These are phyloP conservation scores for Antitype chi DNA, from an alignment of 2,888 invertebrate species.

Conservation along the genomic window DNA sequence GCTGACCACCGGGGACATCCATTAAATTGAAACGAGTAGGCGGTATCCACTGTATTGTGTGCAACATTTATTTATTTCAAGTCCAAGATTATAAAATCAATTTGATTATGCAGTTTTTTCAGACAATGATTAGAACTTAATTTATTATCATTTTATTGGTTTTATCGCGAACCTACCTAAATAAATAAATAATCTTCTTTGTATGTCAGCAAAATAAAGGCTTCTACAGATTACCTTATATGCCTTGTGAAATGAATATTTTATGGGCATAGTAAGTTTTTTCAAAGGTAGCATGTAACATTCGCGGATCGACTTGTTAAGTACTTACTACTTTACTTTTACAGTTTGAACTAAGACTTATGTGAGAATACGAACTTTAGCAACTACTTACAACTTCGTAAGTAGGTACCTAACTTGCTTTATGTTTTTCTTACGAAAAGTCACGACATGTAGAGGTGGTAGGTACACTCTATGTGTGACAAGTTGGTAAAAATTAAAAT, in stretches of 20 bases:
- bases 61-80: slow-evolving; percentile 19
- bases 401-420: slow-evolving; percentile 1
- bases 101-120: slow-evolving; percentile 5
- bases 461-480: no score
- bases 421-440: slow-evolving; percentile 17
- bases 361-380: slow-evolving; percentile 15
- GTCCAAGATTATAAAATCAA: background rate
- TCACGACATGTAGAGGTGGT: background rate
- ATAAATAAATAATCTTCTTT: background rate
- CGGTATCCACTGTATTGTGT: slow-evolving; percentile 6
- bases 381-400: slow-evolving; percentile 34
- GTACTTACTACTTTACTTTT: slow-evolving; percentile 21
- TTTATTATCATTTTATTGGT: background rate
- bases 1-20: slow-evolving; percentile 53
- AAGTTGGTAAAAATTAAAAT: background rate
- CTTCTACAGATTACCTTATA: background rate
- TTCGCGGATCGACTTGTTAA: slow-evolving; percentile 20
- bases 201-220: background rate
- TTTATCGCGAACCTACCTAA: background rate
- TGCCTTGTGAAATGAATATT: slow-evolving; percentile 2
- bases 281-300: slow-evolving; percentile 7
- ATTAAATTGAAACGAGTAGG: slow-evolving; percentile 41
- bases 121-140: background rate
- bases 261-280: slow-evolving; percentile 9
- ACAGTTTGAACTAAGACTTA: slow-evolving; percentile 5